Evolutionary conservation across 2,113 vertebrate genomes (phyloP).

Genomic region (Sarotherodon lohbergeri): DNA sequence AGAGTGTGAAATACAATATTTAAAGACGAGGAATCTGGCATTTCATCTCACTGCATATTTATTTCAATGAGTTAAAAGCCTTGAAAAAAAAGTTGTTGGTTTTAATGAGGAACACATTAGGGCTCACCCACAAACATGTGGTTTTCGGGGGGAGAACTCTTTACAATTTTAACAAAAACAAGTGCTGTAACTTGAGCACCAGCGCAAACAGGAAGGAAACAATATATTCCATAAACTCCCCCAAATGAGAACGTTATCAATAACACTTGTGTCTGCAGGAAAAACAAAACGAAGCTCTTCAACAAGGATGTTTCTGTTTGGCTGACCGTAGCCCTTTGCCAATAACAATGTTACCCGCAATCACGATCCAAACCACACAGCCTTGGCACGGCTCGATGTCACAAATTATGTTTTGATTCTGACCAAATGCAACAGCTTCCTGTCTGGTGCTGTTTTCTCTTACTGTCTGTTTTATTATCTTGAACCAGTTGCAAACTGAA

Average conservation of each 20-base stretch:
- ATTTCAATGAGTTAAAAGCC: constrained; percentile 19
- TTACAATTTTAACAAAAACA: constrained; percentile 56
- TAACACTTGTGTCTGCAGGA: constrained; percentile 56
- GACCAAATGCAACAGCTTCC: constrained; percentile 55
- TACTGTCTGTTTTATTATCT: constrained; percentile 9
- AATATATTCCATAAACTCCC: constrained; percentile 59
- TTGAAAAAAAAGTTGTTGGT: constrained; percentile 21
- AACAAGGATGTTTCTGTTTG: constrained; percentile 60
- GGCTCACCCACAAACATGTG: constrained; percentile 51
- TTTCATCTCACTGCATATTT: constrained; percentile 35
- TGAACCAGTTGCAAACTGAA: constrained; percentile 5
- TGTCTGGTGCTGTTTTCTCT: constrained; percentile 40
- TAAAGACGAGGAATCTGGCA: not conserved
- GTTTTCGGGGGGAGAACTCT: constrained; percentile 5
- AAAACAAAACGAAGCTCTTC: constrained; percentile 42
- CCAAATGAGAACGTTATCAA: constrained; percentile 62
- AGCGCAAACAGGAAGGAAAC: constrained; percentile 71
- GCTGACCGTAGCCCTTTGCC: constrained; percentile 46
- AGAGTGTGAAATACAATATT: constrained; percentile 10
- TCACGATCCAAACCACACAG: constrained; percentile 61
- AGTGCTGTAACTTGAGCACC: constrained; percentile 42
- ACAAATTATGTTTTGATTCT: constrained; percentile 69
- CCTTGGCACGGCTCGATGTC: constrained; percentile 50
- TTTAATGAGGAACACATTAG: constrained; percentile 46
- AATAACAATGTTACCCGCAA: constrained; percentile 70